Base-by-base conservation (phyloP, 1,140 invertebrate species). In the Rhynchophorus ferrugineus region DNA sequence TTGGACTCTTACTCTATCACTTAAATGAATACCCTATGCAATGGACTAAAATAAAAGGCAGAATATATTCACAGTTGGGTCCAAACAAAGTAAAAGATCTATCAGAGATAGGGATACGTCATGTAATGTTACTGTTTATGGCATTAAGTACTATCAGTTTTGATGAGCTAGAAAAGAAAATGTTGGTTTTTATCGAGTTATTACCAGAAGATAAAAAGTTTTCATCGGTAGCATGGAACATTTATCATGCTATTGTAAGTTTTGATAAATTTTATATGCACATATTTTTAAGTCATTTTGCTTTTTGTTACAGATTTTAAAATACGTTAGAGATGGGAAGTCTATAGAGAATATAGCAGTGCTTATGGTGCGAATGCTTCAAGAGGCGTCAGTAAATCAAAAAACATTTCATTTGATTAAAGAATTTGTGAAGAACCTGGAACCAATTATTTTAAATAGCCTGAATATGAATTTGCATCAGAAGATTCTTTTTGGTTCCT, bases 61-160 rank as follows among this genome's bases (percentile, higher is more conserved):
- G 67, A 17, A 67, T 69, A 51, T 69, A 64, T 53, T 66, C 65
- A 3, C 61, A 65, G 51, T 48, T 69, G 9, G 61, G 62, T 2
- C 58, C 63, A 2, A 58, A 61, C 34, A 69, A 67, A 59, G 46
- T 66, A 7, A 61, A 60, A 14, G 58, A 66, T 42, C 52, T 66
- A 29, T 50, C 51, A 14, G 57, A 62, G 8, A 53, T 38, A 29
- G 67, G 64, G 14, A 44, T 69, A 16, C 59, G 43, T 13, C 59
- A 64, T 39, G 56, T 69, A 1, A 50, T 54, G 18, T 22, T 64
- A 14, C 37, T 69, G 22, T 66, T 64, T 36, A 39, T 66, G 17
- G 49, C 57, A 11, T 56, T 68, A 34, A 38, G 46, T 6, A 37
- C 38, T 42, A 24, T 65, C 21, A 51, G 60, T 53, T 60, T 62